Base-by-base conservation (phyloP, 30 jellyfish, hydroid and myxozoan species). In the Turritopsis dohrnii region DNA sequence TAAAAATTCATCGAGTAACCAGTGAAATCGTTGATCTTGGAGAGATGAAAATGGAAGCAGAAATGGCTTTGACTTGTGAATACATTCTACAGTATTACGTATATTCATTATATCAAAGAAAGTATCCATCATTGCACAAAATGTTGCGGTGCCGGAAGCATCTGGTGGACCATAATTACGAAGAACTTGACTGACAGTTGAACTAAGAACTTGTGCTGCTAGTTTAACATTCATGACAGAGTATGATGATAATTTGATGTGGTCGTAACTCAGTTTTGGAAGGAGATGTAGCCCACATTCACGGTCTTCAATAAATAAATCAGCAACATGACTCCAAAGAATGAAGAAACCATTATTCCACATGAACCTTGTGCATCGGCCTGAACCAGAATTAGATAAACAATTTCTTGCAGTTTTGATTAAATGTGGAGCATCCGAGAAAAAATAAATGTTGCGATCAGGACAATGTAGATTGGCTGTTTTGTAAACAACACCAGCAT, bases 151-250 rank as follows among this genome's bases (percentile, higher is more conserved):
- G 25, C 25, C 69, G 21, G 28, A 41, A 16, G 87, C 84, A 18
- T 80, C 91, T 13, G 90, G 66, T 29, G 93, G 87, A 3, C 90
- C 90, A 80, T 54, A 86, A 0, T n/a, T 54, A 13, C 71, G 66
- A 16, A 81, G 65, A 13, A 72, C 88, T 0, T 28, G 22, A 18
- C 82, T 66, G 74, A 80, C 90, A 21, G 89, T 21, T 26, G 72
- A 18, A 60, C 96, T 88, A 22, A 88, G 28, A 19, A 88, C 96
- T 53, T 88, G 96, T 4, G 96, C 91, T 19, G 96, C 91, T 0
- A 81, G 83, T 19, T 54, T 74, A 0, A 88, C 94, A 21, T 84
- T 76, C 96, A 88, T 88, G 5, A 30, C 85, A 21, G 90, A 75
- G 41, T 75, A 88, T 29, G 94, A 53, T 16, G 89, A 79, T 17